Conservation (phyloP, 2,113 vertebrate species). For the Apteryx owenii region DNA sequence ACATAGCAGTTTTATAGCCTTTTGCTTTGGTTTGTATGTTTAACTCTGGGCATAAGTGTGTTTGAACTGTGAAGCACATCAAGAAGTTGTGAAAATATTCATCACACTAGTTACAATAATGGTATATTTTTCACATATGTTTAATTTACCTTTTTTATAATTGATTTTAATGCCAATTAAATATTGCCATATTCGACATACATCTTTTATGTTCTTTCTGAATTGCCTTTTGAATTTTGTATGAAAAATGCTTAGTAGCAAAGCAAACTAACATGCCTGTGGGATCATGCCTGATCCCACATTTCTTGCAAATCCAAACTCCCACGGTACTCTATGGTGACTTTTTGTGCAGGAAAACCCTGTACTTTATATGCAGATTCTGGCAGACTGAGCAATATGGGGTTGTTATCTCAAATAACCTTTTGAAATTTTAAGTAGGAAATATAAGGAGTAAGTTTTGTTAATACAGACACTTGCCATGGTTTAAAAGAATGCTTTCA, state of each 20-base stretch:
- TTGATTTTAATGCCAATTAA: neutral
- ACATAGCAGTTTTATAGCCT: neutral
- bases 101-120: neutral
- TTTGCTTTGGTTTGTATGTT: neutral
- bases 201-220: neutral
- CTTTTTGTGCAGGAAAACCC: neutral
- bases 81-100: neutral
- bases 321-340: neutral
- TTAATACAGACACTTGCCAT: neutral
- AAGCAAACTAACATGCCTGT: neutral
- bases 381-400: neutral
- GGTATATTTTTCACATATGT: neutral
- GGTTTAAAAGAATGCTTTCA: neutral
- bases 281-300: neutral
- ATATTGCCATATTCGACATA: neutral
- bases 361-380: neutral
- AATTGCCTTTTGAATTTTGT: neutral
- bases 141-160: neutral
- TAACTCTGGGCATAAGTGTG: neutral
- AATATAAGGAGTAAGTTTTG: neutral
- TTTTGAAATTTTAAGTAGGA: neutral
- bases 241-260: neutral
- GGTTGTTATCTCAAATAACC: neutral
- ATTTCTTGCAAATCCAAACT: neutral
- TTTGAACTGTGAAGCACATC: neutral